Conservation (phyloP, 2,888 invertebrate genomes). For the Gerosis bhagava region DNA sequence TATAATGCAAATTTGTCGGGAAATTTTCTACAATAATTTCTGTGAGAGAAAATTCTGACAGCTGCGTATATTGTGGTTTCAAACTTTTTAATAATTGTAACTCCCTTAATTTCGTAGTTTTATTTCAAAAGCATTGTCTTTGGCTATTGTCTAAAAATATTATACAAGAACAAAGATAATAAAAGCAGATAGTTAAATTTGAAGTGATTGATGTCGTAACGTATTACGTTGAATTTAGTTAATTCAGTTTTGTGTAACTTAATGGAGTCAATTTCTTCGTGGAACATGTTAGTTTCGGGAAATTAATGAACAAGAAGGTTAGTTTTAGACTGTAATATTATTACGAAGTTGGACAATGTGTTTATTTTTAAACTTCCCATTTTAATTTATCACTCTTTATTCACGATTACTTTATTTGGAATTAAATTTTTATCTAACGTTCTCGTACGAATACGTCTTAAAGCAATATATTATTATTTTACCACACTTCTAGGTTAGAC, state of each 20-base stretch:
- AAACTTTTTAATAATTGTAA: slow-evolving; percentile 14
- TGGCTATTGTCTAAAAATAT: slow-evolving; percentile 8
- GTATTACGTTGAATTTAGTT: slow-evolving; percentile 10
- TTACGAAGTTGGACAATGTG: background rate
- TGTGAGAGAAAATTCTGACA: slow-evolving; percentile 26
- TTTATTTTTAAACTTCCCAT: background rate
- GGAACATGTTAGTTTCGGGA: slow-evolving; percentile 4
- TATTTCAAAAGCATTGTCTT: slow-evolving; percentile 6
- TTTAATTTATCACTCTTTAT: background rate
- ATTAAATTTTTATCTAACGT: too few relatives aligned
- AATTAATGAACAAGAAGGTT: slow-evolving; percentile 1
- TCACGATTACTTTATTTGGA: too few relatives aligned
- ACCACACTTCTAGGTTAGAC: too few relatives aligned
- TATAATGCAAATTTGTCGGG: slow-evolving; percentile 45
- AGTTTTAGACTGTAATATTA: background rate
- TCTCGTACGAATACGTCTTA: too few relatives aligned
- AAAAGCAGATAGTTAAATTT: slow-evolving; percentile 11
- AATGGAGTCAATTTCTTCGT: slow-evolving; percentile 7
- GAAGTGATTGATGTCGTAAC: slow-evolving; percentile 5
- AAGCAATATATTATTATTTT: too few relatives aligned
- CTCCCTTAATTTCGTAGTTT: slow-evolving; percentile 1
- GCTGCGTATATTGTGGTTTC: slow-evolving; percentile 11
- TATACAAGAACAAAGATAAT: background rate
- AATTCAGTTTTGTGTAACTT: slow-evolving; percentile 4
- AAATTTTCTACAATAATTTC: slow-evolving; percentile 34